phyloP scores from a whole-genome alignment of 2,797 vertebrate genomes.

The Hoplostethus atlanticus region DNA sequence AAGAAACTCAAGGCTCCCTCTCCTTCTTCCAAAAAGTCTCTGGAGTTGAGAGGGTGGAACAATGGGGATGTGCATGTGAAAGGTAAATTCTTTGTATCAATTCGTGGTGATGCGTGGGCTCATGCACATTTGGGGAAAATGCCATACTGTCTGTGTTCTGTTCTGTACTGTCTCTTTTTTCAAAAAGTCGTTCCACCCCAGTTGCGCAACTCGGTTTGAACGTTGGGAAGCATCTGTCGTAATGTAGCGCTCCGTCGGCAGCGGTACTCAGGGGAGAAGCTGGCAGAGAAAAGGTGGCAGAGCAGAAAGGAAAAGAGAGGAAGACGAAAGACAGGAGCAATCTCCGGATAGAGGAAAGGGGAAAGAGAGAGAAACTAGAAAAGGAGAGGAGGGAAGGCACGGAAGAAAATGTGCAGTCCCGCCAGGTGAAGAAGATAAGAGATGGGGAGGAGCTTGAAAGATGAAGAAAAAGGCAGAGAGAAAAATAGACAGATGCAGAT shows the following conservation, averaged over 20 bases:
- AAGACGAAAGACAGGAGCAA: not conserved
- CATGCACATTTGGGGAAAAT: no score
- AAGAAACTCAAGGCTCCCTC: no score
- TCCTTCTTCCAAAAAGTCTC: no score
- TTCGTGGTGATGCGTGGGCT: no score
- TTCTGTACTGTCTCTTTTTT: not conserved
- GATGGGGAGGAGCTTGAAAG: not conserved
- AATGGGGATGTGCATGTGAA: no score
- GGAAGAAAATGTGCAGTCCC: no score
- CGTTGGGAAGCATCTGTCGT: conserved; percentile 56
- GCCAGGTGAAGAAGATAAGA: no score
- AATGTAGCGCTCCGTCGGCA: conserved; percentile 25
- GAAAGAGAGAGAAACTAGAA: not conserved
- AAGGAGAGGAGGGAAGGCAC: not conserved
- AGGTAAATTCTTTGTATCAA: no score
- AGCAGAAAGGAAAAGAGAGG: not conserved
- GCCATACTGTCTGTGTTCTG: no score
- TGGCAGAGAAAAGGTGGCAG: not conserved
- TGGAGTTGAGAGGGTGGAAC: no score
- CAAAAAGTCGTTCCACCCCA: conserved; percentile 43
- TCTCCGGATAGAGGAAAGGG: not conserved
- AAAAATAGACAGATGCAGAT: not conserved
- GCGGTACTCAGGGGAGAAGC: conserved; percentile 33
- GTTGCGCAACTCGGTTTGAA: conserved; percentile 16
- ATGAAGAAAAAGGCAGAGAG: not conserved